A percentile compares a stretch with the other conserved stretches of the same genome.
phyloP scores from a whole-genome alignment of 2,888 invertebrate species.

The Ischnura elegans region DNA sequence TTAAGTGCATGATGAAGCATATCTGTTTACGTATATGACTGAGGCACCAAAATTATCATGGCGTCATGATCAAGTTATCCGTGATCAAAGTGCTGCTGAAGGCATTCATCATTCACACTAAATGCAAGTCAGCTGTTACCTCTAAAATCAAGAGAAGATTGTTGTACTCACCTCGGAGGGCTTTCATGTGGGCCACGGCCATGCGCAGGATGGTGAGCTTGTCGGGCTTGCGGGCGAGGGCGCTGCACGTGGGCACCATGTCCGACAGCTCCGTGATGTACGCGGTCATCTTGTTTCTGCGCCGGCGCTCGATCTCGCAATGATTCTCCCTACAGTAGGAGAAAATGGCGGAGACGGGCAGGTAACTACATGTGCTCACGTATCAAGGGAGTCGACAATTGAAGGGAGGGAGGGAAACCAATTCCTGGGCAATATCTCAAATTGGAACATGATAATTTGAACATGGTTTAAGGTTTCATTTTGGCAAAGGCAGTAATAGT shows the following conservation, averaged over 20 bases:
- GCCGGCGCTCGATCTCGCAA: conserved; percentile 98
- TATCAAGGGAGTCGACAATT: not conserved
- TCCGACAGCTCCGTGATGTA: conserved; percentile 99
- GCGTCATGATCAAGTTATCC: no score
- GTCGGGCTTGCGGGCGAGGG: conserved; percentile 98
- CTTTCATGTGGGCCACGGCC: conserved; percentile 99
- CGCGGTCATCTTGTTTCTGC: conserved; percentile 99
- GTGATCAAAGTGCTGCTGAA: no score
- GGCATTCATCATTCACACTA: no score
- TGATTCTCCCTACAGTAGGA: conserved; percentile 94
- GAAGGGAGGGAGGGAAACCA: not conserved
- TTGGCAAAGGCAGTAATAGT: no score
- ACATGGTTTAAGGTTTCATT: not conserved
- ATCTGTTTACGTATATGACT: no score
- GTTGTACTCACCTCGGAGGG: conserved; percentile 89
- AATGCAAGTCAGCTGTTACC: no score
- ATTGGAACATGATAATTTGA: not conserved
- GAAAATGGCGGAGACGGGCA: conserved; percentile 47
- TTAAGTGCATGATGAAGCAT: no score
- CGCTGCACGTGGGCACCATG: conserved; percentile 99
- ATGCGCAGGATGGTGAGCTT: conserved; percentile 99
- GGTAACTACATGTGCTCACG: conserved; percentile 60
- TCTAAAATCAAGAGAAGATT: not conserved
- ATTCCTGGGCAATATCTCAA: not conserved
- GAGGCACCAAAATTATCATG: no score